Evolutionary conservation across 2,113 vertebrate species (phyloP).

Genomic region (Sterrhoptilus dennistouni): DNA sequence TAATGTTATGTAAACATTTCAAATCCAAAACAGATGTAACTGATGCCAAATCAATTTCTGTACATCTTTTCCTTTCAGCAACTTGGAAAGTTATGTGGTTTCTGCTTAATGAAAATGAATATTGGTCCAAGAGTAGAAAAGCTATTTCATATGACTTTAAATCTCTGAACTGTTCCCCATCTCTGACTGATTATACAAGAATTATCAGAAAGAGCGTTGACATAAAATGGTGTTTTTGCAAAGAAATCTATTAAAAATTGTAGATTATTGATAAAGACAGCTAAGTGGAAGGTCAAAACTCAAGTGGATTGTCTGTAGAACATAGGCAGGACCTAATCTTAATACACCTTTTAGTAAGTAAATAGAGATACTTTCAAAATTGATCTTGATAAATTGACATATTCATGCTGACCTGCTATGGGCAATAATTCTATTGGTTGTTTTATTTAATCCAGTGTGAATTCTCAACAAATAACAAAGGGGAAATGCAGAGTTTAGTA

Average conservation of each 20-base stretch:
- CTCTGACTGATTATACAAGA: neutral
- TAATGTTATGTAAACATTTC: conserved; percentile 58
- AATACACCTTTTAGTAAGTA: neutral
- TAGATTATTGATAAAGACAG: neutral
- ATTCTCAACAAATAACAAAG: neutral
- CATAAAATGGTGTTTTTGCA: neutral
- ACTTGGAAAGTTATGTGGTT: conserved; percentile 55
- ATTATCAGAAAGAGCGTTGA: neutral
- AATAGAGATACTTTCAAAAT: neutral
- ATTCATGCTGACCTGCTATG: neutral
- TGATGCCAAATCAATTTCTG: conserved; percentile 45
- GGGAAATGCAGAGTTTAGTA: neutral
- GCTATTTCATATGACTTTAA: neutral
- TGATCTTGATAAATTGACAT: neutral
- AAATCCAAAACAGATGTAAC: conserved; percentile 67
- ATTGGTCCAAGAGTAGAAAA: conserved; percentile 41
- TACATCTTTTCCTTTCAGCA: conserved; percentile 39
- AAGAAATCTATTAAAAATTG: neutral
- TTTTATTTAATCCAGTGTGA: neutral
- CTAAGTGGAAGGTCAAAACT: neutral
- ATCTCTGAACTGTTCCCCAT: conserved; percentile 22
- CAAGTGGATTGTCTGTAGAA: neutral
- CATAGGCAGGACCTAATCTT: neutral
- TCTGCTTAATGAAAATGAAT: conserved; percentile 66
- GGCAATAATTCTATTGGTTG: neutral